phyloP scores from a whole-genome alignment of 2,797 vertebrate genomes.

The Orientallactaga sibirica region DNA sequence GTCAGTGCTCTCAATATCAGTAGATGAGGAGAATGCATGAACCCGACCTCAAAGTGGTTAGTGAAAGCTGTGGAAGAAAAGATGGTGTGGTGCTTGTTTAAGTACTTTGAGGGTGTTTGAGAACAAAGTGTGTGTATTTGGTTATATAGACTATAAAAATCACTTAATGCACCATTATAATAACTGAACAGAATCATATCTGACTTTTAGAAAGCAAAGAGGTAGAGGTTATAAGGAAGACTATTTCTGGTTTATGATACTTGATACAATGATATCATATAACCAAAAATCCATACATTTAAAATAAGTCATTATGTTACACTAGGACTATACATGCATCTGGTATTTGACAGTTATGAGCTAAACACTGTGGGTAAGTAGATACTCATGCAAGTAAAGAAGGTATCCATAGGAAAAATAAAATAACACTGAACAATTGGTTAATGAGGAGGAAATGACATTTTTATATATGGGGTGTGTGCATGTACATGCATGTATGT shows the following conservation, averaged over 20 bases:
- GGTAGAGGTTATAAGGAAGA: not conserved
- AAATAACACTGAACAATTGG: not conserved
- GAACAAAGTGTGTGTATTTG: not conserved
- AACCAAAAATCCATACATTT: not conserved
- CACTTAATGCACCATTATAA: not conserved
- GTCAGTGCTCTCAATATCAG: not conserved
- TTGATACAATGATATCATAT: not conserved
- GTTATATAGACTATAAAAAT: not conserved
- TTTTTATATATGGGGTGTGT: not conserved
- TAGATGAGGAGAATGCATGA: accelerated
- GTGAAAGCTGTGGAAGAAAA: not conserved
- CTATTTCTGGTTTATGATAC: not conserved
- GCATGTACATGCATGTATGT: too few relatives aligned
- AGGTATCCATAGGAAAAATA: not conserved
- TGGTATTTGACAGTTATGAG: not conserved
- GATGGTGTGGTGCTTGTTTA: not conserved
- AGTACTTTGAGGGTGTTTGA: not conserved
- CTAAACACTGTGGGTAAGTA: not conserved
- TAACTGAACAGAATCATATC: not conserved
- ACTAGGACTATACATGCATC: not conserved
- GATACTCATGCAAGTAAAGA: not conserved
- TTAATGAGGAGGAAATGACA: not conserved
- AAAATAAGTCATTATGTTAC: not conserved
- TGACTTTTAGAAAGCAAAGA: constrained; percentile 14
- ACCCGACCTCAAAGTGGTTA: not conserved